Evolutionary conservation across 2,888 invertebrate species (phyloP).

Genomic region (Hedya salicella): DNA sequence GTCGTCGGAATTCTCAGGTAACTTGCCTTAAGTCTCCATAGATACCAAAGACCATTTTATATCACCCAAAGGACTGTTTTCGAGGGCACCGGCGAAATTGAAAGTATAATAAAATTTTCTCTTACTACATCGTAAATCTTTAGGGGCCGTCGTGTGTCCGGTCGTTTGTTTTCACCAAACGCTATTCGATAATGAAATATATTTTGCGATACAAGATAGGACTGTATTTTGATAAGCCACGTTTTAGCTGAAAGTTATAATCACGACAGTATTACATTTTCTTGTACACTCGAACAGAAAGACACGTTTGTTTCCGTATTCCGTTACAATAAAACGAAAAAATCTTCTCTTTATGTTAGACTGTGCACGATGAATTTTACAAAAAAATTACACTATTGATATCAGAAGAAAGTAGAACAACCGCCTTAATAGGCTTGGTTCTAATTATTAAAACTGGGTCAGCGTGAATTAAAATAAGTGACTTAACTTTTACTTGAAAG

Average conservation of each 20-base stretch:
- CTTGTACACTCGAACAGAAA: too few species aligned
- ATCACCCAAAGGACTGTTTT: constrained; percentile 56
- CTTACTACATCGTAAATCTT: constrained; percentile 69
- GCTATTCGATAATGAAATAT: constrained; percentile 51
- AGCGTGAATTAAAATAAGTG: constrained; percentile 2
- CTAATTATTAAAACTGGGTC: background rate
- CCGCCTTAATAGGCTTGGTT: background rate
- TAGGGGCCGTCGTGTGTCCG: constrained; percentile 59
- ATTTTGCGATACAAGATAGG: constrained; percentile 42
- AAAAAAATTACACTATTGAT: background rate
- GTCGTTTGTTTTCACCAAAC: constrained; percentile 62
- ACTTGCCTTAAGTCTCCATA: constrained; percentile 47
- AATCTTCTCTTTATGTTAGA: background rate
- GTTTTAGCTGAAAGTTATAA: constrained; percentile 6
- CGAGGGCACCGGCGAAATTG: constrained; percentile 61
- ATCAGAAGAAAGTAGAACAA: background rate
- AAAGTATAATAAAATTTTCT: constrained; percentile 72
- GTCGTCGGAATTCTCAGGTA: constrained; percentile 56
- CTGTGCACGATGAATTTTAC: background rate
- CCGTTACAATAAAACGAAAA: too few species aligned
- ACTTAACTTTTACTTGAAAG: background rate
- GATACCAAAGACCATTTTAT: constrained; percentile 50
- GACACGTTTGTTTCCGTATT: too few species aligned
- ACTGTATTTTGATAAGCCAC: constrained; percentile 32
- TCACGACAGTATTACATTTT: background rate